These are phyloP conservation scores for Nyctereutes procyonoides DNA, from an alignment of 2,113 vertebrate genomes.

Conservation along the genomic window DNA sequence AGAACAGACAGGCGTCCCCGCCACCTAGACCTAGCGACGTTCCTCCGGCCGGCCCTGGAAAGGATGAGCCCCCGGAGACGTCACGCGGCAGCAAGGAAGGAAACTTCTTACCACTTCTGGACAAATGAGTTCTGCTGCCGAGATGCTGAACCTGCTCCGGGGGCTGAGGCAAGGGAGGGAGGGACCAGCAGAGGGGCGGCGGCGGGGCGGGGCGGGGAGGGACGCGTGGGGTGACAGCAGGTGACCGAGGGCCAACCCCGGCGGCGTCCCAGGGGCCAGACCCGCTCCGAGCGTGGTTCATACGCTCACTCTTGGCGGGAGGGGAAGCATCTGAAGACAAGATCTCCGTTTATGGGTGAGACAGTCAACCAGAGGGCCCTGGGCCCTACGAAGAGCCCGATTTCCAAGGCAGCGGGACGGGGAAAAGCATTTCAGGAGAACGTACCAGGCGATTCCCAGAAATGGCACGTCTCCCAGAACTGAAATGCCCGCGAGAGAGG, in stretches of 20 bases:
- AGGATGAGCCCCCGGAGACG: background rate
- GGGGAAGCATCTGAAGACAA: slow-evolving; percentile 29
- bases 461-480: slow-evolving; percentile 21
- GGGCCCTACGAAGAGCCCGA: background rate
- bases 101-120: background rate
- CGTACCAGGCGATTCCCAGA: slow-evolving; percentile 33
- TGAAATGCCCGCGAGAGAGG: slow-evolving; percentile 17
- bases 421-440: slow-evolving; percentile 39
- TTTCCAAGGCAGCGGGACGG: background rate
- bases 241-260: background rate
- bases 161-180: too few species aligned
- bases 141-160: background rate
- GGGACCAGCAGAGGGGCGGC: background rate
- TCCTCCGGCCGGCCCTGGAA: background rate
- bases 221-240: background rate
- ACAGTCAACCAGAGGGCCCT: slow-evolving; percentile 9
- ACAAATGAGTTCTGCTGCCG: background rate
- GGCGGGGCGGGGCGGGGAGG: background rate
- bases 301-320: background rate
- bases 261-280: background rate
- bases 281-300: background rate
- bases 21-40: background rate
- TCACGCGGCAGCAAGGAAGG: background rate
- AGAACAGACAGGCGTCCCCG: background rate
- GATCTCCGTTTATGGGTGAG: slow-evolving; percentile 38